Evolutionary conservation across 23 tunicate genomes (phyloP).

Genomic region (Clavelina lepadiformis): DNA sequence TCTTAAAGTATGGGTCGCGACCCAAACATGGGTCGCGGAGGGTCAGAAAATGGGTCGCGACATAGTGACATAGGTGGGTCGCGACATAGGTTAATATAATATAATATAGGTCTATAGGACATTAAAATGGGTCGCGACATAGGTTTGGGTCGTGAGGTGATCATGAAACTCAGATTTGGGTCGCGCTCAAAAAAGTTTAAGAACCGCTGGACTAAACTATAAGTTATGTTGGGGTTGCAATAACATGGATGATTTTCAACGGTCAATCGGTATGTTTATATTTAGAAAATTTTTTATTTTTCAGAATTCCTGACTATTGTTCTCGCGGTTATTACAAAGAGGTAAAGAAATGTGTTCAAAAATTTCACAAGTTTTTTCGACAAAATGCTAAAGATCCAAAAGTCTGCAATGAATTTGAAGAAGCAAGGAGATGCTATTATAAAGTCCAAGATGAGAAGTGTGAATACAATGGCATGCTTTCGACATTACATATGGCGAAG

Average conservation of each 20-base stretch:
- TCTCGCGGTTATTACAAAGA: neutral
- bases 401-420: slow-evolving; percentile 9
- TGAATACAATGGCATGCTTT: neutral
- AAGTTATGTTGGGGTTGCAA: too few species aligned
- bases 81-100: too few species aligned
- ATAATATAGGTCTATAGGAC: too few species aligned
- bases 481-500: neutral
- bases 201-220: too few species aligned
- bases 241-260: too few species aligned
- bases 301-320: slow-evolving; percentile 1
- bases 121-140: too few species aligned
- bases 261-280: too few species aligned
- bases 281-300: neutral
- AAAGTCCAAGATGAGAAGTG: slow-evolving; percentile 5
- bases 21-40: neutral
- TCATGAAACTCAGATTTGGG: too few species aligned
- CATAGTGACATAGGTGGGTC: too few species aligned
- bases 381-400: neutral
- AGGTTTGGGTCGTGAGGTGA: too few species aligned
- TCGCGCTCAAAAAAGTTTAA: too few species aligned
- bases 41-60: too few species aligned
- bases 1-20: neutral
- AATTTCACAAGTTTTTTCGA: neutral
- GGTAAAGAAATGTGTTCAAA: slow-evolving; percentile 4
- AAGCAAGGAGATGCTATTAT: slow-evolving; percentile 16